Evolutionary conservation across 2,888 invertebrate species (phyloP), one percentile per base, ranked within the genome.

Genomic region (Pocota personata): DNA sequence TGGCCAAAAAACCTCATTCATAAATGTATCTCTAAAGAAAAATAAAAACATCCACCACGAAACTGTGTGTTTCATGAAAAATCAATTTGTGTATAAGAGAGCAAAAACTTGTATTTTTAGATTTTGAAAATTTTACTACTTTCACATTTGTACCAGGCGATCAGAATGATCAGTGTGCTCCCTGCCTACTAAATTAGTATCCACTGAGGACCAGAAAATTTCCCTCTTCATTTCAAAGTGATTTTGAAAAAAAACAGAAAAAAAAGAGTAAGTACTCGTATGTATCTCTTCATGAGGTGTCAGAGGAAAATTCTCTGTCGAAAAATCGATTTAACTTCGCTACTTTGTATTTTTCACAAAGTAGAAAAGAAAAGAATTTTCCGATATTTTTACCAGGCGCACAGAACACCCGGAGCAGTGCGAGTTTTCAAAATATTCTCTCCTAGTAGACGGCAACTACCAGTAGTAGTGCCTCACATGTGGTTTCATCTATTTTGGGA

Each of bases 291-390:
- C 46, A 40, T 16, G 10, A 21, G 35, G 48, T n/a, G 14, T 27
- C 12, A 19, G 12, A 2, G 2, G 73, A 71, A 76, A 62, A 57
- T 72, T 57, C 83, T 73, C 66, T 62, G 73, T 60, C 52, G 66
- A 69, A 76, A 82, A 76, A 76, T 30, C 35, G 35, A 46, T 58
- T 71, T 1, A 10, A 48, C 2, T 21, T 14, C n/a, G n/a, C n/a
- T n/a, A n/a, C n/a, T n/a, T n/a, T n/a, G n/a, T n/a, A n/a, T n/a
- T n/a, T n/a, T n/a, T n/a, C n/a, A n/a, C n/a, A n/a, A n/a, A n/a
- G n/a, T n/a, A n/a, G n/a, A n/a, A n/a, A n/a, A n/a, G n/a, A 91
- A 91, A 91, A 90, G 91, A 91, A 92, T 91, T 91, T 91, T 91
- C 91, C 91, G 91, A 91, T 91, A 90, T 90, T 90, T 88, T 82